Conservation (phyloP, 2,888 invertebrate species). For the Omphaloscelis lunosa region DNA sequence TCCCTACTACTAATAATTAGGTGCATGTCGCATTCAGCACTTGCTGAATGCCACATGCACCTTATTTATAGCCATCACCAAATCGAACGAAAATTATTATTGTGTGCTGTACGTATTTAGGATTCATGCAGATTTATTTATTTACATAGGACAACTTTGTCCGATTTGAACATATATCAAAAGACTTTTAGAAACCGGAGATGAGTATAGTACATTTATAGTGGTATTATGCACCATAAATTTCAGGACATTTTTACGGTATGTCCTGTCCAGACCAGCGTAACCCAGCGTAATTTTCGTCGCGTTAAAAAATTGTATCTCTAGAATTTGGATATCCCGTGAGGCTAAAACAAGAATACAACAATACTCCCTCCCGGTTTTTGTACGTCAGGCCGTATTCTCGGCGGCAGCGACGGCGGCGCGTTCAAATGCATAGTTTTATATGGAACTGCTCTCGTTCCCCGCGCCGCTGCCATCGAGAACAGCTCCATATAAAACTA, state of each 20-base stretch:
- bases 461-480: too few species aligned
- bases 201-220: neutral
- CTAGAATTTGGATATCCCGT: neutral
- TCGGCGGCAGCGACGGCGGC: too few species aligned
- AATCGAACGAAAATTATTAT: neutral
- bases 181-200: neutral
- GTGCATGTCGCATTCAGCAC: too few species aligned
- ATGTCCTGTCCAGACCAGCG: neutral
- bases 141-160: neutral
- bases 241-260: neutral
- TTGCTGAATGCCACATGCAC: neutral
- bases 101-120: constrained; percentile 7
- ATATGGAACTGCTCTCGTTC: too few species aligned
- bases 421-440: too few species aligned
- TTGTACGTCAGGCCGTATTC: too few species aligned
- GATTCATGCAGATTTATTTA: constrained; percentile 7
- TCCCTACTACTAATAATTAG: too few species aligned
- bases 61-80: neutral
- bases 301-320: neutral
- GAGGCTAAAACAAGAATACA: neutral
- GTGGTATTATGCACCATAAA: neutral
- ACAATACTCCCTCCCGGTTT: neutral
- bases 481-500: too few species aligned
- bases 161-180: neutral
- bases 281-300: neutral